Conservation (phyloP, 2,888 invertebrate species). For the Gnatocerus cornutus region DNA sequence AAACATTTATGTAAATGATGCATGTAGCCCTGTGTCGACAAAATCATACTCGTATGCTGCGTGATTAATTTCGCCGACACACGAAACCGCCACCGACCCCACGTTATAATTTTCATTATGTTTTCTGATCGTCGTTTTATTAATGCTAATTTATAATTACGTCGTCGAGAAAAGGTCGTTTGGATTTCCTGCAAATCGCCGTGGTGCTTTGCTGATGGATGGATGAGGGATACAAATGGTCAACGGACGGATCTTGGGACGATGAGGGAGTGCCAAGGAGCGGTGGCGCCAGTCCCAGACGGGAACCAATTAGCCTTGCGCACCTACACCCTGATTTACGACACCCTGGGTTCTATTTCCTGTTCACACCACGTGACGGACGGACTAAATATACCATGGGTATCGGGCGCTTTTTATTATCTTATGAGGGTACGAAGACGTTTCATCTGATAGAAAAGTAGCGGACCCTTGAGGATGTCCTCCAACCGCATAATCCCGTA, state of each 20-base stretch:
- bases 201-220: constrained; percentile 8
- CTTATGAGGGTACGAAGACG: neutral
- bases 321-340: constrained; percentile 70
- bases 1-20: constrained; percentile 60
- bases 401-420: constrained; percentile 6
- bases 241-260: constrained; percentile 50
- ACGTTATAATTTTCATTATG: constrained; percentile 50
- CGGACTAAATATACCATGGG: constrained; percentile 47
- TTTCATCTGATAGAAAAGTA: too few species aligned
- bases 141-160: constrained; percentile 47
- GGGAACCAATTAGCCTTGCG: constrained; percentile 69
- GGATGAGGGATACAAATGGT: constrained; percentile 62
- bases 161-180: constrained; percentile 14
- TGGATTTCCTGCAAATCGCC: neutral
- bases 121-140: constrained; percentile 53
- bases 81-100: constrained; percentile 55
- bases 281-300: constrained; percentile 68
- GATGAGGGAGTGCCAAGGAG: constrained; percentile 47
- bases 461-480: too few species aligned
- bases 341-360: constrained; percentile 68
- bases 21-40: constrained; percentile 58
- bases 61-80: constrained; percentile 58
- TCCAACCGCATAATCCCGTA: constrained; percentile 52
- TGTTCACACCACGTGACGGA: constrained; percentile 62
- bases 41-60: constrained; percentile 55